Evolutionary conservation across 2,113 vertebrate genomes (phyloP).

Genomic region (Grammomys surdaster): DNA sequence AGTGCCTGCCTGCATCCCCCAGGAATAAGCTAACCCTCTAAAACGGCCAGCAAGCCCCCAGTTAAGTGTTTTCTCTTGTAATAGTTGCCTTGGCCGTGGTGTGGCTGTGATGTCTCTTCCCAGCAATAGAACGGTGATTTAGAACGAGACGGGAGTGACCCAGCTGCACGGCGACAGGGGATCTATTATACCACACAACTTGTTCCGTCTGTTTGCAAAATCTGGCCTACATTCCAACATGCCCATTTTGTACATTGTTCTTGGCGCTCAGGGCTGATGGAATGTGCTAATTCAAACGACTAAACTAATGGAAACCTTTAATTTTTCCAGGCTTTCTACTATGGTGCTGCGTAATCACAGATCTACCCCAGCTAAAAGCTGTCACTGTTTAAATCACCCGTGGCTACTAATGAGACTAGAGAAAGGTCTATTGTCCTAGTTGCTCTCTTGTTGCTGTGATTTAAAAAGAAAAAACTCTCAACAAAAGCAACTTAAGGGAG

Average conservation of each 20-base stretch:
- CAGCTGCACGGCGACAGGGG: neutral
- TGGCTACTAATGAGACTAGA: neutral
- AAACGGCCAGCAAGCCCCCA: neutral
- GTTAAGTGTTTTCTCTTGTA: too few relatives aligned
- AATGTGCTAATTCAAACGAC: neutral
- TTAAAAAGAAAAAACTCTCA: neutral
- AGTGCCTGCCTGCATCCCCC: neutral
- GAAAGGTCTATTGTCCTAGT: neutral
- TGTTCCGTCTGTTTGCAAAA: neutral
- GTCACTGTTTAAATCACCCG: neutral
- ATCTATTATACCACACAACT: neutral
- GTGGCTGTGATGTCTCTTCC: neutral
- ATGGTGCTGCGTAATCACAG: neutral
- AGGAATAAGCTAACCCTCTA: neutral
- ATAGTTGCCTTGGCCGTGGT: neutral
- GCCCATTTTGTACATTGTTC: neutral
- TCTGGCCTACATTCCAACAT: neutral
- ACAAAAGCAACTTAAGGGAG: neutral
- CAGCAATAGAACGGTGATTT: neutral
- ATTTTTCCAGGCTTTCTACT: neutral
- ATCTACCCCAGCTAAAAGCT: neutral
- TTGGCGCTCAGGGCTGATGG: neutral
- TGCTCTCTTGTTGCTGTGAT: neutral
- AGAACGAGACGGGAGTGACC: neutral
- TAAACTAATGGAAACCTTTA: neutral